Evolutionary conservation across 92 coral and sea anemone genomes (phyloP), one percentile per base, ranked within the genome.

Genomic region (Bergia sp.): DNA sequence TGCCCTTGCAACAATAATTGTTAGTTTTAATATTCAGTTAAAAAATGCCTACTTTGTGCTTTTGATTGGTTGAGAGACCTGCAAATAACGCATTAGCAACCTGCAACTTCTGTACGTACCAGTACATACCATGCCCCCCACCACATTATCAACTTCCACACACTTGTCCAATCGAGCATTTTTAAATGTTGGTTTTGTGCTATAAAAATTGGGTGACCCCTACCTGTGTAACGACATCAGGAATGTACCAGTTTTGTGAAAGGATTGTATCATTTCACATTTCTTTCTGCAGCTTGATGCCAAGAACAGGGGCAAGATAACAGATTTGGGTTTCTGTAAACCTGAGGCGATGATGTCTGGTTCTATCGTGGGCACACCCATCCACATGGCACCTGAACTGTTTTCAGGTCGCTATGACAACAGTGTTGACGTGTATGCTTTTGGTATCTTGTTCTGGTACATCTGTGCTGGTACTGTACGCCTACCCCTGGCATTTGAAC

Each of bases 311-410:
- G 99, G 94, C 18, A 97, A 94, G 92, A 95, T 97, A 29, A 97
- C 99, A 0, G 99, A 97, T 79, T 88, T 97, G 82, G 99, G 99
- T 23, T 97, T 97, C 91, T 97, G 99, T 78, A 97, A 97, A 57
- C 99, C 99, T 3, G 99, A 97, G 65, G 99, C 99, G 38, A 97
- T 97, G 99, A 97, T 97, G 99, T 97, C 99, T 38, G 99, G 99
- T 55, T 97, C 99, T 0, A 96, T 97, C 12, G 99, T 97, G 12
- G 99, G 99, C 36, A 97, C 99, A 29, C 99, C 99, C 1, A 97
- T 97, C 76, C 99, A 97, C 93, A 97, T 97, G 99, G 98, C 99
- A 18, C 99, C 99, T 13, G 99, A 97, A 76, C 95, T 97, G 88
- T 97, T 97, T 86, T 95, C 99, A 0, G 99, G 99, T 81, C 94